phyloP scores from a whole-genome alignment of 2,797 vertebrate genomes.

The Falco naumanni region DNA sequence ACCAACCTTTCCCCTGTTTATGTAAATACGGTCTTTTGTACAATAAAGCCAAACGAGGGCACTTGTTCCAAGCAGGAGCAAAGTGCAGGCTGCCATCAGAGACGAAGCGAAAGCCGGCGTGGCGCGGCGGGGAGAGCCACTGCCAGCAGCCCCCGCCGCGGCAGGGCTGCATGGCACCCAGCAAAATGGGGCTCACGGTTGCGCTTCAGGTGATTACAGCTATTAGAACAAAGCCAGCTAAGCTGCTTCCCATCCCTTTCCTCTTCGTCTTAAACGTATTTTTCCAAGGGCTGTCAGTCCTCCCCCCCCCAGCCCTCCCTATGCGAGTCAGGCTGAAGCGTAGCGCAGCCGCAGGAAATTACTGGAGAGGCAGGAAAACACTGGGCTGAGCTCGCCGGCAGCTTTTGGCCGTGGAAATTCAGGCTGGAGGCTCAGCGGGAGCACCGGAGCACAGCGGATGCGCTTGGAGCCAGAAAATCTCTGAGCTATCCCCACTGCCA shows the following conservation, averaged over 20 bases:
- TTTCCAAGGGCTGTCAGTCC: background rate
- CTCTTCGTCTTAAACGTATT: conserved; percentile 44
- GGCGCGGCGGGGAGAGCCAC: background rate
- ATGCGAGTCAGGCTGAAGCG: background rate
- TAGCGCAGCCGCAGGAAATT: background rate
- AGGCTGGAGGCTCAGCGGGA: background rate
- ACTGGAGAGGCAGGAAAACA: background rate
- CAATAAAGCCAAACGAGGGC: background rate
- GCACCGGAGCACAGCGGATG: fast-evolving
- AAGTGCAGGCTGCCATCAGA: conserved; percentile 7
- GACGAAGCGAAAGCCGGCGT: background rate
- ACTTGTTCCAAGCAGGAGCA: background rate
- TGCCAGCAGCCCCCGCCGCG: background rate
- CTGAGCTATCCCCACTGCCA: fast-evolving
- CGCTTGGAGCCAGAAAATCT: background rate
- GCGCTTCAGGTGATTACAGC: conserved; percentile 20
- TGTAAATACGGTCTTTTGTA: background rate
- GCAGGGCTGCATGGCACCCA: background rate
- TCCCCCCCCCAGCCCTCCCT: background rate
- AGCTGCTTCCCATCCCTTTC: conserved; percentile 44
- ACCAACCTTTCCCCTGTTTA: background rate
- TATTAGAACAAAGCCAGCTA: conserved; percentile 56
- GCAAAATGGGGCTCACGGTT: background rate
- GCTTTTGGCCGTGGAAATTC: background rate
- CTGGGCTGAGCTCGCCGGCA: background rate